These are phyloP conservation scores for Larimichthys crocea DNA, from an alignment of 2,113 vertebrate genomes.

Conservation along the genomic window DNA sequence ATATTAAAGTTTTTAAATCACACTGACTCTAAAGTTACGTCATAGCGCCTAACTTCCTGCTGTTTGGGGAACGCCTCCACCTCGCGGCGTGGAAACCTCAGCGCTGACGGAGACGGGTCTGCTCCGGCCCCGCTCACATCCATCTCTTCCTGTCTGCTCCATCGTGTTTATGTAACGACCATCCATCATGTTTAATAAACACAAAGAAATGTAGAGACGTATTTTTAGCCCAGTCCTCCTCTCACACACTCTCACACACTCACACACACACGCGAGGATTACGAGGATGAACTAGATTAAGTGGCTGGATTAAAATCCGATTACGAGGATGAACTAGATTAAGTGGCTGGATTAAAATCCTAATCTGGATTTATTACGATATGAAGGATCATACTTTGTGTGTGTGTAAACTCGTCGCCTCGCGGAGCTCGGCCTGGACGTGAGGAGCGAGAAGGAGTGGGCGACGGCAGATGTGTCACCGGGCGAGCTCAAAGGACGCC, in stretches of 20 bases:
- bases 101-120: background rate
- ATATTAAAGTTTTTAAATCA: background rate
- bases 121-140: constrained; percentile 2
- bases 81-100: too few species aligned
- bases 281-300: constrained; percentile 66
- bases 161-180: constrained; percentile 56
- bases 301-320: constrained; percentile 73
- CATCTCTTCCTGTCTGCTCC: constrained; percentile 47
- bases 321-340: constrained; percentile 67
- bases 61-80: too few species aligned
- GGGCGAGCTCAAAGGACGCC: constrained; percentile 39
- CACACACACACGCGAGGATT: constrained; percentile 56
- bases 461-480: constrained; percentile 40
- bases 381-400: constrained; percentile 57
- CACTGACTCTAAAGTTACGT: too few species aligned
- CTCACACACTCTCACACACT: background rate
- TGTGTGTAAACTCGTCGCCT: too few species aligned
- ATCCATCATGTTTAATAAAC: constrained; percentile 74
- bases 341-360: constrained; percentile 73
- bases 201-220: constrained; percentile 49
- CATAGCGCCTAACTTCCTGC: too few species aligned
- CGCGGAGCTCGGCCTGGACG: background rate
- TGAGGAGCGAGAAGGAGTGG: background rate
- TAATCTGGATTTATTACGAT: constrained; percentile 73
- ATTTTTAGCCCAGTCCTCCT: constrained; percentile 54